Base-by-base conservation (phyloP, 2,888 invertebrate species). In the Eustalomyia histrio region DNA sequence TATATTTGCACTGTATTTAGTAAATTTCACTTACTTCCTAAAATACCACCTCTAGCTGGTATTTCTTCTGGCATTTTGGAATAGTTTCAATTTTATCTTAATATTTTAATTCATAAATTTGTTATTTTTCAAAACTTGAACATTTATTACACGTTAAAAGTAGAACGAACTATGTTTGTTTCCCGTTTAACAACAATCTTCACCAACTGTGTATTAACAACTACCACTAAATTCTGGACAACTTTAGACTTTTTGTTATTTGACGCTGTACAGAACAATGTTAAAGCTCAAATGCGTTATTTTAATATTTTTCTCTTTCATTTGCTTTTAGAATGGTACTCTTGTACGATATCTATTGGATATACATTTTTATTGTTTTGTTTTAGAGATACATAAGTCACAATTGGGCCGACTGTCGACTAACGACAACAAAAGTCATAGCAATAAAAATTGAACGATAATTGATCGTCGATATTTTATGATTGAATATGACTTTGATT, bases 41-140 rank as follows among this genome's bases (percentile, higher is more conserved):
- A 90, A 85, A 93, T 85, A 87, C 92, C 93, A 89, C 93, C 93
- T 86, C 87, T 92, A 0, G 92, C 92, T 43, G 92, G 92, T 83
- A 92, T 92, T 85, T 92, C 92, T 90, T 93, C 92, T 83, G 86
- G 87, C 87, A 88, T 60, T 52, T 61, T 17, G n/a, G 16, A 43
- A 24, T 47, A 55, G 55, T 58, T 74, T 17, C 17, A 35, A 29
- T 71, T 64, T 73, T 60, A 5, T 73, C 60, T 43, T 24, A 50
- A 29, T 39, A 67, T 57, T 60, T 68, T 58, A 58, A 50, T 79
- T 68, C 33, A 53, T 60, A 33, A 17, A 55, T 60, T 64, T 43
- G 1, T 21, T 43, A 39, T 55, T 55, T 58, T 47, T 63, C 17
- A 47, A 47, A 29, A 29, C 7, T 39, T 39, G 1, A 39, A 39